phyloP scores from a whole-genome alignment of 2,888 invertebrate genomes.

The Leuctra nigra region DNA sequence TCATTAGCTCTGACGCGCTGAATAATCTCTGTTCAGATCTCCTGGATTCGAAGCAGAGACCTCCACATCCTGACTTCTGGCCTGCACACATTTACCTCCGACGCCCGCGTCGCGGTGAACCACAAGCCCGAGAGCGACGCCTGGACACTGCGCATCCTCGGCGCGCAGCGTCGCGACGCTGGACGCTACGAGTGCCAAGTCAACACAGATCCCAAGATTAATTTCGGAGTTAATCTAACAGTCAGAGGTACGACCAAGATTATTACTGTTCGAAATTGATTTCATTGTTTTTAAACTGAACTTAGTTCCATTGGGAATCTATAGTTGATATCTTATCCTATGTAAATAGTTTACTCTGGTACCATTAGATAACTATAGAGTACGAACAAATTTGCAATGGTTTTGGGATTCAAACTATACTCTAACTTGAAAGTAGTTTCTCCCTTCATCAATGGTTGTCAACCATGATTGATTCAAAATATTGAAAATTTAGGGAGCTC shows the following conservation, averaged over 20 bases:
- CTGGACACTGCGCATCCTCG: conserved; percentile 54
- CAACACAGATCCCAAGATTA: conserved; percentile 68
- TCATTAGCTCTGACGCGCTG: background rate
- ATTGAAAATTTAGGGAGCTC: too few species aligned
- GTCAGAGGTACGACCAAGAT: conserved; percentile 59
- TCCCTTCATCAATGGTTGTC: too few species aligned
- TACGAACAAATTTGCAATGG: too few species aligned
- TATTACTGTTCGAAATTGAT: too few species aligned
- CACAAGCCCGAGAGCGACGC: conserved; percentile 45
- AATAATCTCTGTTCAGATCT: conserved; percentile 50
- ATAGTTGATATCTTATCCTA: too few species aligned
- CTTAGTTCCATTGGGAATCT: too few species aligned
- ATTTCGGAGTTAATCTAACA: conserved; percentile 55
- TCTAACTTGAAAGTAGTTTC: too few species aligned
- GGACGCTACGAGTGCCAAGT: conserved; percentile 70
- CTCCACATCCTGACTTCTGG: conserved; percentile 63
- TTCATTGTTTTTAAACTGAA: too few species aligned
- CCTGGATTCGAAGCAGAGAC: conserved; percentile 65
- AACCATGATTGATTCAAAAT: too few species aligned
- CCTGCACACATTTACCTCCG: conserved; percentile 58
- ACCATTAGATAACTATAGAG: too few species aligned
- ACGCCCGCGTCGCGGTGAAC: conserved; percentile 54
- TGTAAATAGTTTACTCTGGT: too few species aligned
- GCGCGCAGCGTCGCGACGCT: conserved; percentile 51
- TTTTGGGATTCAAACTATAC: too few species aligned